These are phyloP conservation scores for Tineola bisselliella DNA, from an alignment of 2,888 invertebrate species.

Conservation along the genomic window DNA sequence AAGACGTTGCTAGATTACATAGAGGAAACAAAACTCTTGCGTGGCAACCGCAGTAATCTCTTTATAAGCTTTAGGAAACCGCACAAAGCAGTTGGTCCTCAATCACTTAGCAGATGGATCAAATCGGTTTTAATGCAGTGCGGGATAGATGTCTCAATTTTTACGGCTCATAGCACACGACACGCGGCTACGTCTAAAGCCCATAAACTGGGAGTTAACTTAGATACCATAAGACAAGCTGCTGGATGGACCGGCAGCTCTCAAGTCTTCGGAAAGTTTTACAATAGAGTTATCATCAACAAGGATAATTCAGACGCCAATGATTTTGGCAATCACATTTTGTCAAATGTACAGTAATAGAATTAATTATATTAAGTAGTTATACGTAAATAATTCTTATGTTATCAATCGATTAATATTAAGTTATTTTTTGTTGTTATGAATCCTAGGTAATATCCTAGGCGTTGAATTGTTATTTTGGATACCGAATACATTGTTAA, in stretches of 20 bases:
- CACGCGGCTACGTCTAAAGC: slow-evolving; percentile 23
- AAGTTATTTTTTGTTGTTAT: neutral
- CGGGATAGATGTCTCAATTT: slow-evolving; percentile 18
- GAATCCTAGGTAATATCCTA: neutral
- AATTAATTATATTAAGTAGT: neutral
- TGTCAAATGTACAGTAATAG: neutral
- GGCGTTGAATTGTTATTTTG: neutral
- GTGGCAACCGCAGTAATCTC: neutral
- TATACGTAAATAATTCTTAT: neutral
- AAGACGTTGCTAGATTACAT: slow-evolving; percentile 17
- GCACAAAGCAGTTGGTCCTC: slow-evolving; percentile 15
- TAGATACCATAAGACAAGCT: slow-evolving; percentile 19
- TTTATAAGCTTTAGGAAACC: slow-evolving; percentile 17
- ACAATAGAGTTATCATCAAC: slow-evolving; percentile 18
- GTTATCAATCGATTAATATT: neutral
- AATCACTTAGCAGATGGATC: slow-evolving; percentile 21
- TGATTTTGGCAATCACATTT: neutral
- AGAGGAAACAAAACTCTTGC: slow-evolving; percentile 4
- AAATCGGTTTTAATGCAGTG: slow-evolving; percentile 16
- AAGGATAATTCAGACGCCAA: neutral
- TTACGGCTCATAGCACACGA: slow-evolving; percentile 19
- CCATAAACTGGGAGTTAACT: slow-evolving; percentile 17
- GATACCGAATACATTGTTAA: neutral
- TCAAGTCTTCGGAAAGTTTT: slow-evolving; percentile 19
- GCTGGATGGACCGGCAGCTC: slow-evolving; percentile 21